Percentiles rank a stretch among this genome's conserved stretches.
phyloP scores from a whole-genome alignment of 2,797 vertebrate genomes.

The Tenualosa ilisha region DNA sequence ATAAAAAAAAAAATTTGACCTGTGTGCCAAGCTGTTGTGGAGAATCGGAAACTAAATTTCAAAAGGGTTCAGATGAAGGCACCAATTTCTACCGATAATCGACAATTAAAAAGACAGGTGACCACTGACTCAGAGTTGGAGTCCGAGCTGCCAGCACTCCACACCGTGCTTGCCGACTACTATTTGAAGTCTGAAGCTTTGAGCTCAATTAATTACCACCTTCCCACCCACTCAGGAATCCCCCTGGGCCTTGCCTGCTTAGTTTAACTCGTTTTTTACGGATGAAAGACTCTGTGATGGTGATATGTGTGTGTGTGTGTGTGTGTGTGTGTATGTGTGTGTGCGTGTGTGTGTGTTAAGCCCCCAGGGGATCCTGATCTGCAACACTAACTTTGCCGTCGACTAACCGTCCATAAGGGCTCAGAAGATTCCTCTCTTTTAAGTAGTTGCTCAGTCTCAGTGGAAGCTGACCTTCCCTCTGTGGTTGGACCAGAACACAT shows the following conservation, averaged over 20 bases:
- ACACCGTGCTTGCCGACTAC: not conserved
- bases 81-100: not conserved
- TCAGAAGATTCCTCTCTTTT: not conserved
- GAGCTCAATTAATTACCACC: slow-evolving; percentile 21
- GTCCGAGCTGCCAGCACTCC: not conserved
- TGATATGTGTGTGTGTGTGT: not conserved
- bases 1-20: not conserved
- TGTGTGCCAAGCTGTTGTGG: not conserved
- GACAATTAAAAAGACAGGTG: not conserved
- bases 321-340: not conserved
- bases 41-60: not conserved
- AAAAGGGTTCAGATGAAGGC: not conserved
- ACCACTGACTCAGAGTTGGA: not conserved
- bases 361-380: not conserved
- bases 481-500: not conserved
- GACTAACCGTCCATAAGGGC: not conserved
- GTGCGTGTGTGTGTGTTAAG: not conserved
- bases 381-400: not conserved
- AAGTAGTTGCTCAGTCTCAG: not conserved
- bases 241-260: not conserved
- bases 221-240: slow-evolving; percentile 15
- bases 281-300: slow-evolving; percentile 8
- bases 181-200: slow-evolving; percentile 4
- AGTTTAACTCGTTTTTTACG: not conserved
- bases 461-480: not conserved